Percentiles rank a stretch among this genome's conserved stretches.
These are phyloP conservation scores for Strigops habroptila DNA, from an alignment of 2,113 vertebrate genomes.

Conservation along the genomic window DNA sequence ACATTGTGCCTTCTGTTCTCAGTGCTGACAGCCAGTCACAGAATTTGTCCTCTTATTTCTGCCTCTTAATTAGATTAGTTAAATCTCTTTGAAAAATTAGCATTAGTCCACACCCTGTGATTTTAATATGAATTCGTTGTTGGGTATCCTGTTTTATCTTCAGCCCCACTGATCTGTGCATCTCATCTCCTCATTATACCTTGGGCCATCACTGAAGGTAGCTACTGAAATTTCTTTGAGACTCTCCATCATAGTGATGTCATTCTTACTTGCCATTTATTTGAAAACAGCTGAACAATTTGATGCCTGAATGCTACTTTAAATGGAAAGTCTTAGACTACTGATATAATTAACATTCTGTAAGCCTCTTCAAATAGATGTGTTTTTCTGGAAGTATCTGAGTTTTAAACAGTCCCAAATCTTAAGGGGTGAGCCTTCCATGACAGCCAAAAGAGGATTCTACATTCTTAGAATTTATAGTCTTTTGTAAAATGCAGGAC, in stretches of 20 bases:
- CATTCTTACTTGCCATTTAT: not conserved
- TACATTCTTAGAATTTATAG: not conserved
- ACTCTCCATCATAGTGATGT: not conserved
- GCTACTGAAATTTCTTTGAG: not conserved
- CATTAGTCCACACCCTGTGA: not conserved
- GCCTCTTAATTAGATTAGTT: not conserved
- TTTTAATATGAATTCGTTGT: conserved; percentile 23
- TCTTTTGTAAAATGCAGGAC: not conserved
- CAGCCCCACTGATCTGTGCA: not conserved
- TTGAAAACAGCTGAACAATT: not conserved
- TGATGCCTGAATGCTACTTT: not conserved
- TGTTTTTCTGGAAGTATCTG: not conserved
- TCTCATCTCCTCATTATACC: not conserved
- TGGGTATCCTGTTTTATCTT: not conserved
- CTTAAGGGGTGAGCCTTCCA: not conserved
- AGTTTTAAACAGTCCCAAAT: not conserved
- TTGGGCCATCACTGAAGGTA: not conserved
- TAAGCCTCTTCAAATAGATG: not conserved
- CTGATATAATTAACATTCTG: not conserved
- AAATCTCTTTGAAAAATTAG: conserved; percentile 3
- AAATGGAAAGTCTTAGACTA: not conserved
- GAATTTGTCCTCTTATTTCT: not conserved
- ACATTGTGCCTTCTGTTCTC: not conserved
- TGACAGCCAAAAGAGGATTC: not conserved
- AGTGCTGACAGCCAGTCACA: not conserved